A percentile compares a stretch with the other conserved stretches of the same genome.
Conservation (phyloP, 2,888 invertebrate genomes). For the Heliconius ismenius region DNA sequence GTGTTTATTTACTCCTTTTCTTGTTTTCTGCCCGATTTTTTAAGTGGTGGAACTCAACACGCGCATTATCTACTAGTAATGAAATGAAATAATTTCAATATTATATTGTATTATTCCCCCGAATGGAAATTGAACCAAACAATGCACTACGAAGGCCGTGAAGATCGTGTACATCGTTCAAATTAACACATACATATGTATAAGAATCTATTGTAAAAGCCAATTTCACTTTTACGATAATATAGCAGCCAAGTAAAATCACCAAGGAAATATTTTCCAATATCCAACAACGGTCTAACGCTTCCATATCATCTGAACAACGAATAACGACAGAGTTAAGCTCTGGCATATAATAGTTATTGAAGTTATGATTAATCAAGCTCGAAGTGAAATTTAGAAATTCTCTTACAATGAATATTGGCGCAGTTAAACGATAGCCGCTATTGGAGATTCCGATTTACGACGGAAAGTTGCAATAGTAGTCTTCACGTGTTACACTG, state of each 20-base stretch:
- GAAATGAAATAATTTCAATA: too few species aligned
- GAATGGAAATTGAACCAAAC: too few species aligned
- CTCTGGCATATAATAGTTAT: constrained; percentile 4
- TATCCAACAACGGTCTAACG: not conserved
- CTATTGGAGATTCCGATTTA: constrained; percentile 33
- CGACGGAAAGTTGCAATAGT: constrained; percentile 12
- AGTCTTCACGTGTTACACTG: not conserved
- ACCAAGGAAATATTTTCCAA: not conserved
- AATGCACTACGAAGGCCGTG: too few species aligned
- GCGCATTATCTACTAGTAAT: too few species aligned
- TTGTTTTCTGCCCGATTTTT: not conserved
- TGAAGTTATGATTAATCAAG: constrained; percentile 18
- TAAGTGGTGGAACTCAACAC: not conserved
- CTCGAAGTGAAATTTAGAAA: constrained; percentile 20
- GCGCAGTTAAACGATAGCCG: constrained; percentile 17
- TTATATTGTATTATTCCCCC: too few species aligned
- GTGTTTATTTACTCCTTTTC: not conserved
- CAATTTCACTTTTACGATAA: not conserved
- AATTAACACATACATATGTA: not conserved
- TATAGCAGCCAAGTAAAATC: not conserved
- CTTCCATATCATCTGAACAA: not conserved
- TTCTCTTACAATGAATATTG: constrained; percentile 18
- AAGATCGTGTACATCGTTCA: too few species aligned
- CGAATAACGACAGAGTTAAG: constrained; percentile 12
- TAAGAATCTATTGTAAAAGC: not conserved